Base-by-base conservation (phyloP, 1,140 invertebrate genomes). In the Drosophila nigromelanica region DNA sequence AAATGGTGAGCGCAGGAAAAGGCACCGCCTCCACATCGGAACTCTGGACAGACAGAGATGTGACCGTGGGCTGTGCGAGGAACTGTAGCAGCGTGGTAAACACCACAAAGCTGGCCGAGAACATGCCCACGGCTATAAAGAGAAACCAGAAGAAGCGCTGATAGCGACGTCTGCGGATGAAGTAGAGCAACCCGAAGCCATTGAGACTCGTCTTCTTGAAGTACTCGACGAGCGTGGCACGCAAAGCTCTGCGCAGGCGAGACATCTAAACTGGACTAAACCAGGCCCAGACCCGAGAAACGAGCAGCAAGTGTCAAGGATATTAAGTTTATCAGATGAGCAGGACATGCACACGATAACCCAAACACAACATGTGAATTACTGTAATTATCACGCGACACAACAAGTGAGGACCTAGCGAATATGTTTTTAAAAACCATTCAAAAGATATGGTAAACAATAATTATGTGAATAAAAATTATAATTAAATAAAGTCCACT, bases 161-260 rank as follows among this genome's bases (percentile, higher is more conserved):
- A 33, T 73, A 66, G 48, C 68, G 61, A 33, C 82, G 83, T n/a
- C 58, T 39, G 4, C 82, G 54, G 11, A 89, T 67, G 30, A 79
- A 89, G 39, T 89, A 89, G 10, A 87, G 43, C 47, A 87, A 18
- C 0, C 83, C 78, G 21, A 87, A 87, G 7, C 82, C 82, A 71
- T 87, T 89, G 14, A 87, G 76, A 30, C 83, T 87, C 11, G 82
- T 87, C 56, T 79, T 79, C 6, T 67, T 74, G 52, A 89, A 87
- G 45, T 82, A 87, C 56, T 87, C 83, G n/a, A 87, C 76, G 30
- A 76, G 63, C 3, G 82, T 87, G 4, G 7, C 35, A 1, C 35
- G 62, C 27, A 56, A 12, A 6, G 77, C 66, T 61, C 64, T 70
- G 12, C 37, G 12, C 39, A 64, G 12, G 30, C 78, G 76, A 37